These are phyloP conservation scores for Leucosticte australis DNA, from an alignment of 2,113 vertebrate genomes.

Conservation along the genomic window DNA sequence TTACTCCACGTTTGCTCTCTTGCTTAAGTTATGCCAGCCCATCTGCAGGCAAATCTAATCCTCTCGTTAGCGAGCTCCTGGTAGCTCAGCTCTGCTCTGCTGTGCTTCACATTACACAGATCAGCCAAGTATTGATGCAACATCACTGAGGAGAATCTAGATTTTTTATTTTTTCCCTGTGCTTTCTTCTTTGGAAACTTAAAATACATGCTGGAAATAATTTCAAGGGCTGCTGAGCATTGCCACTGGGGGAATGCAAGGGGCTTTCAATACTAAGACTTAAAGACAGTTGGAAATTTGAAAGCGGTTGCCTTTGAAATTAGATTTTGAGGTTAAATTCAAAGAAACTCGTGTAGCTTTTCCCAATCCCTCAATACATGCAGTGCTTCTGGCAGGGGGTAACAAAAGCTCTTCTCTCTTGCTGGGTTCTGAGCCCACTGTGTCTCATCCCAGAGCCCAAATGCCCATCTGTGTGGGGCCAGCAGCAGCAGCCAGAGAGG, in stretches of 20 bases:
- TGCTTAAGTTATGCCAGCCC: constrained; percentile 12
- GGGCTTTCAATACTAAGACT: constrained; percentile 40
- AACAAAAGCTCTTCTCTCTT: not conserved
- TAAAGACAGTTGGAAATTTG: constrained; percentile 59
- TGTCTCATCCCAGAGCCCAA: not conserved
- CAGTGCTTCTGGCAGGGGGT: not conserved
- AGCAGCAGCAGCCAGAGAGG: not conserved
- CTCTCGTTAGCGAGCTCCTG: constrained; percentile 32
- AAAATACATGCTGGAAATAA: constrained; percentile 68
- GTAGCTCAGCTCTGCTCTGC: constrained; percentile 30
- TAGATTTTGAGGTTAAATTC: constrained; percentile 36
- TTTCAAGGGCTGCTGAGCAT: constrained; percentile 71
- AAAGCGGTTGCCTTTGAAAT: constrained; percentile 52
- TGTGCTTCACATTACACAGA: constrained; percentile 38
- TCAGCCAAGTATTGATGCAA: constrained; percentile 57
- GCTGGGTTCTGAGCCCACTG: not conserved
- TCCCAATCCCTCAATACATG: not conserved
- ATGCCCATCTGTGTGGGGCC: rapidly evolving
- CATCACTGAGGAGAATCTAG: constrained; percentile 57
- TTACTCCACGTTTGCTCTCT: not conserved
- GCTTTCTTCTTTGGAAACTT: constrained; percentile 57
- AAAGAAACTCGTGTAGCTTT: not conserved
- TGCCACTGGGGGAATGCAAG: constrained; percentile 51
- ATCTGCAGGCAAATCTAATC: constrained; percentile 42
- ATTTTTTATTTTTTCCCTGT: not conserved